These are phyloP conservation scores for Oreonectes daqikongensis DNA, from an alignment of 2,797 vertebrate genomes.

Conservation along the genomic window DNA sequence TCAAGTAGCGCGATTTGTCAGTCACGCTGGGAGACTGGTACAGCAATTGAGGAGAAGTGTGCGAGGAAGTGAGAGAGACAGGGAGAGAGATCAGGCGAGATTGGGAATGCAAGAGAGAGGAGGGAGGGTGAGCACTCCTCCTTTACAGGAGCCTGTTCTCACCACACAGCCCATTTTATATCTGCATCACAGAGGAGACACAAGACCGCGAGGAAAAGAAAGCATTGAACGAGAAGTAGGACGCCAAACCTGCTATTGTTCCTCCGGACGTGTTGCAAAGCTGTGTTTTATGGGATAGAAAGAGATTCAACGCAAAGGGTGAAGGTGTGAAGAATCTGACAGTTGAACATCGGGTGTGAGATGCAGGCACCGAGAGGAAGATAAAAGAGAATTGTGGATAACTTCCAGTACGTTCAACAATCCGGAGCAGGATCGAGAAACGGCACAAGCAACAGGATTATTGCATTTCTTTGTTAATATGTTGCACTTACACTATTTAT, in stretches of 20 bases:
- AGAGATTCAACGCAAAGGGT: background rate
- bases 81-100: conserved; percentile 33
- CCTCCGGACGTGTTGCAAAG: conserved; percentile 7
- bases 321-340: conserved; percentile 1
- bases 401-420: conserved; percentile 17
- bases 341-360: too few relatives aligned
- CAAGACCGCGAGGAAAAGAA: conserved; percentile 19
- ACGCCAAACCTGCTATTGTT: conserved; percentile 12
- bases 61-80: conserved; percentile 20
- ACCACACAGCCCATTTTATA: conserved; percentile 58
- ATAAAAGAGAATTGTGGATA: conserved; percentile 23
- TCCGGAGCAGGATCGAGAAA: background rate
- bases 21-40: conserved; percentile 68
- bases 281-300: conserved; percentile 5
- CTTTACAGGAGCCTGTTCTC: conserved; percentile 57
- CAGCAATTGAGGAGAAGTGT: conserved; percentile 67
- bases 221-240: conserved; percentile 13
- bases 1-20: conserved; percentile 64
- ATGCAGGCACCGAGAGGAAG: background rate
- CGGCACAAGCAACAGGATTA: conserved; percentile 27
- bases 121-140: conserved; percentile 57
- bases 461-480: background rate
- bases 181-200: conserved; percentile 43
- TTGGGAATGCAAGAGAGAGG: conserved; percentile 37
- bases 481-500: conserved; percentile 25